Base-by-base conservation (phyloP, 2,888 invertebrate species). In the Petrolisthes cinctipes region DNA sequence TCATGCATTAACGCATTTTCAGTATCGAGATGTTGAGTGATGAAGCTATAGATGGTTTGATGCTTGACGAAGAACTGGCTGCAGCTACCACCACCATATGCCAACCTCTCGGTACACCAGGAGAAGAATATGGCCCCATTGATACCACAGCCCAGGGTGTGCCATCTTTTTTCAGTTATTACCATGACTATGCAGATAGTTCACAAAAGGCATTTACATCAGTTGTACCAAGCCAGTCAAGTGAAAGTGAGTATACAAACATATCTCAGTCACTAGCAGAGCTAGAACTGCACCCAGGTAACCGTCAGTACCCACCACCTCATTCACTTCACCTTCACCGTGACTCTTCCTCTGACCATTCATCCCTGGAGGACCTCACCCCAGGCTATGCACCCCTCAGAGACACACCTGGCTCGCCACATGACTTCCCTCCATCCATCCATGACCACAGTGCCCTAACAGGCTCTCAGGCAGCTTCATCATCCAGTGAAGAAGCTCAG, bases 1-100 rank as follows among this genome's bases (percentile, higher is more conserved):
- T 37, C 14, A 37, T 68, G n/a, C 53, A 68, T 68, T 51, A 6
- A 51, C 9, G 37, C 66, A 54, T 80, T 82, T 85, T 7, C 90
- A 90, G 90, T 79, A 90, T 90, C 78, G 90, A 90, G 66, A 90
- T 90, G 90, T 75, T 90, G 20, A 90, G 90, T 86, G 90, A 90
- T 81, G 90, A 90, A 79, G 90, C 89, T 53, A 90, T 90, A 20
- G 89, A 88, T 14, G 89, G 89, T 20, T 73, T 90, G n/a, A 90
- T 90, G 90, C 76, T 90, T 68, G 90, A 90, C 54, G 90, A 90
- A 78, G 90, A 90, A 56, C 23, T 88, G 71, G 83, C 86, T 4
- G 85, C 85, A 56, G 88, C 85, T 7, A 66, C 80, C 23, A 82
- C 71, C 57, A 23, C 85, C 37, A 85, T 85, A 37, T 82, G 85